Evolutionary conservation across 1,140 invertebrate genomes (phyloP).

Genomic region (Harlomillsia oculata): DNA sequence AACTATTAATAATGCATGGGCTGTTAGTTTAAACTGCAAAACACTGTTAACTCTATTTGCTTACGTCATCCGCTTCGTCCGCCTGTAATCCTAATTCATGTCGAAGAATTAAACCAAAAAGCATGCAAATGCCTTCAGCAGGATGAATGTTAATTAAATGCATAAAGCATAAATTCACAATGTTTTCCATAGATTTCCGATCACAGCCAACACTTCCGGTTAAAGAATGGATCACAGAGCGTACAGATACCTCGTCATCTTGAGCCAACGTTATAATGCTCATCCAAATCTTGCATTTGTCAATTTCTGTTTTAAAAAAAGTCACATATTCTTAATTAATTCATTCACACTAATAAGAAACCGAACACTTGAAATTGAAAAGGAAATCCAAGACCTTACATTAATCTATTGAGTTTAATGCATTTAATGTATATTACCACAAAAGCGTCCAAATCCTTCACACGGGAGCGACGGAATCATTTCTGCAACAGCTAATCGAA

Average conservation of each 20-base stretch:
- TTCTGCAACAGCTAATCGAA: conserved; percentile 15
- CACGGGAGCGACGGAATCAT: conserved; percentile 12
- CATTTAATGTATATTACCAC: neutral
- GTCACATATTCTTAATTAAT: neutral
- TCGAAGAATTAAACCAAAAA: conserved; percentile 22
- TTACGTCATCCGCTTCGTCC: neutral
- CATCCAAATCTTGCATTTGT: conserved; percentile 25
- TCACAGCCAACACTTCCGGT: conserved; percentile 13
- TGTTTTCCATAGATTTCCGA: conserved; percentile 25
- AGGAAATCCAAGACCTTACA: neutral
- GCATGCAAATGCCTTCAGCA: conserved; percentile 13
- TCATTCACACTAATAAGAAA: neutral
- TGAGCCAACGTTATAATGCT: conserved; percentile 18
- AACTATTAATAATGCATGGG: no score
- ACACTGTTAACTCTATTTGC: neutral
- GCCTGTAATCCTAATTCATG: conserved; percentile 23
- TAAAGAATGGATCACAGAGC: conserved; percentile 12
- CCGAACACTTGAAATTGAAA: neutral
- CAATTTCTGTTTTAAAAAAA: conserved; percentile 7
- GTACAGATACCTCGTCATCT: conserved; percentile 28
- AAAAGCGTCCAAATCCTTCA: neutral
- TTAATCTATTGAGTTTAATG: neutral
- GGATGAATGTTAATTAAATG: neutral
- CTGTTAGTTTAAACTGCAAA: conserved; percentile 1
- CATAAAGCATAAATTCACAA: conserved; percentile 4